Conservation (phyloP, 2,888 invertebrate genomes). For the Epirrita christyi region DNA sequence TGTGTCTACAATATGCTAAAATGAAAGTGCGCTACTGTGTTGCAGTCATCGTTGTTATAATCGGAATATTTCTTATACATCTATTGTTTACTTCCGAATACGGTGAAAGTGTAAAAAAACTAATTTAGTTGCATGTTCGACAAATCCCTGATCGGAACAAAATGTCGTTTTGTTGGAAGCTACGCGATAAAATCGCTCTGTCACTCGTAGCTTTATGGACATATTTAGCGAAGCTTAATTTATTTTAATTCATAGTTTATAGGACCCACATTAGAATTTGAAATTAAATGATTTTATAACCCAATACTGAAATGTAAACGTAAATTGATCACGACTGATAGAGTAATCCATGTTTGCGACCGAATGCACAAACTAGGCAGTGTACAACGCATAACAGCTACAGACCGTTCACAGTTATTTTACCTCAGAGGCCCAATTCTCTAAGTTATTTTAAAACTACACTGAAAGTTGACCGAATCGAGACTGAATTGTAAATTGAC, state of each 20-base stretch:
- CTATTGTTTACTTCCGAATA: neutral
- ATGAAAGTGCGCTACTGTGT: neutral
- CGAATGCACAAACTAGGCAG: neutral
- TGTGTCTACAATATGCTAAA: neutral
- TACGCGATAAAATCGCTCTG: constrained; percentile 25
- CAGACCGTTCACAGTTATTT: too few species aligned
- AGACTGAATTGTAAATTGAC: too few species aligned
- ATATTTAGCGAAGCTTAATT: constrained; percentile 22
- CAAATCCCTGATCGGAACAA: constrained; percentile 8
- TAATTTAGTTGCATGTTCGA: neutral
- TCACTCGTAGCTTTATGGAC: constrained; percentile 44
- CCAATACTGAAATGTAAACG: neutral
- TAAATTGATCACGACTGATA: neutral
- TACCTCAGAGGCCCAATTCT: too few species aligned
- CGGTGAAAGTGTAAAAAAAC: neutral
- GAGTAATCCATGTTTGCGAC: too few species aligned
- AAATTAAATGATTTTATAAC: neutral
- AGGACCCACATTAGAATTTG: constrained; percentile 19
- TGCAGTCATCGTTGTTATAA: neutral
- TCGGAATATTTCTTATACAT: neutral
- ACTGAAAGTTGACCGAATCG: too few species aligned
- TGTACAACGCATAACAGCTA: too few species aligned
- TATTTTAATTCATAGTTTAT: constrained; percentile 15
- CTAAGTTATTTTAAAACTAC: too few species aligned
- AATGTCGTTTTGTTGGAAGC: constrained; percentile 7